Percentiles rank a stretch among this genome's conserved stretches.
Conservation (phyloP, 35 echinoderm and acorn worm genomes). For the Strongylocentrotus purpuratus region DNA sequence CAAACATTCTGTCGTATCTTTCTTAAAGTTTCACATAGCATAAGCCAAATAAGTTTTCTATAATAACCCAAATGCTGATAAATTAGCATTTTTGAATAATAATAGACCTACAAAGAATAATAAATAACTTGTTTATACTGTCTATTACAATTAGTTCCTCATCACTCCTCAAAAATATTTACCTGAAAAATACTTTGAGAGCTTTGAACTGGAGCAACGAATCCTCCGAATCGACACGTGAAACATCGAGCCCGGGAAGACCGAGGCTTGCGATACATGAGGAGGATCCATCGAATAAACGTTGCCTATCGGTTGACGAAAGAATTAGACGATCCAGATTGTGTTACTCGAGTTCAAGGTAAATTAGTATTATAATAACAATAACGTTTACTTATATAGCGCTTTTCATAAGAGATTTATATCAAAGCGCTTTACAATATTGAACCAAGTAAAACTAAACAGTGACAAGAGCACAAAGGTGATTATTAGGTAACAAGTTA, state of each 20-base stretch:
- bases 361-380: not conserved
- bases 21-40: no score
- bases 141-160: not conserved
- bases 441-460: no score
- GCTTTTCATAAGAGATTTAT: no score
- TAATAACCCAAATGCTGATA: no score
- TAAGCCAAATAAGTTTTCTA: no score
- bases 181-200: not conserved
- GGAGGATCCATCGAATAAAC: not conserved
- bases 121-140: not conserved
- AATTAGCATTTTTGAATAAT: no score
- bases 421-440: no score
- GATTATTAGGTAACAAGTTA: no score
- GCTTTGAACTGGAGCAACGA: not conserved
- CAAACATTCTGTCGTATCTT: no score
- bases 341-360: constrained; percentile 35
- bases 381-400: no score
- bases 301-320: constrained; percentile 8
- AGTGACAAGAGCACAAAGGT: no score
- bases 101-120: no score
- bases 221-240: not conserved
- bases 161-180: not conserved
- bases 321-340: constrained; percentile 27
- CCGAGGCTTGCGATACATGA: constrained; percentile 9
- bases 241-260: not conserved